Evolutionary conservation across 2,797 vertebrate genomes (phyloP), one percentile per base, ranked within the genome.

Genomic region (Onychomys leucogaster): DNA sequence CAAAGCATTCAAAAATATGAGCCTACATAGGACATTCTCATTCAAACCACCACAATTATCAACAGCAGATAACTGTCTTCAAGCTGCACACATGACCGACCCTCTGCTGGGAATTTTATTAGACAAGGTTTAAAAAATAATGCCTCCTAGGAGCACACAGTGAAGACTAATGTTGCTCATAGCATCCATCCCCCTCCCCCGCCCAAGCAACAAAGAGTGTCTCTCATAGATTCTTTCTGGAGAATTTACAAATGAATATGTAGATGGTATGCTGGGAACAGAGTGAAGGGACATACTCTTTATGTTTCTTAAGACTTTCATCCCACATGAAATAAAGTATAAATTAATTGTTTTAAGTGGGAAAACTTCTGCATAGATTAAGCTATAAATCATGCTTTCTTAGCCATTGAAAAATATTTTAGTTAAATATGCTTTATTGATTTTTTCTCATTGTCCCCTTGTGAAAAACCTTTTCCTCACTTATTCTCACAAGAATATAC

Each of bases 11-110:
- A 83, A 10, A 63, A 7, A 12, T 46, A 63, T 21, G 41, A 41
- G 41, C 41, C 59, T 13, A 21, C n/a, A n/a, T 10, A 8, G 9
- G 37, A 5, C 6, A 65, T 32, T 84, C 17, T 84, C 59, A 63
- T 63, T 43, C 59, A 63, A 11, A 43, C 41, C 37, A 32, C 12
- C 59, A 63, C 25, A 83, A 27, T 63, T 9, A 19, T 19, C 93
- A 93, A 95, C n/a, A 91, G 88, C 80, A 94, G 85, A 91, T 85
- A 92, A 75, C 89, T n/a, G n/a, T n/a, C n/a, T n/a, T n/a, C n/a
- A n/a, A n/a, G n/a, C n/a, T n/a, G n/a, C n/a, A n/a, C n/a, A n/a
- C n/a, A n/a, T n/a, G n/a, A n/a, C n/a, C n/a, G n/a, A n/a, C n/a
- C n/a, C n/a, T n/a, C n/a, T 69, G 29, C 57, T 84, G 83, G 59